phyloP scores from a whole-genome alignment of 2,888 invertebrate genomes.

The Machimus rusticus region DNA sequence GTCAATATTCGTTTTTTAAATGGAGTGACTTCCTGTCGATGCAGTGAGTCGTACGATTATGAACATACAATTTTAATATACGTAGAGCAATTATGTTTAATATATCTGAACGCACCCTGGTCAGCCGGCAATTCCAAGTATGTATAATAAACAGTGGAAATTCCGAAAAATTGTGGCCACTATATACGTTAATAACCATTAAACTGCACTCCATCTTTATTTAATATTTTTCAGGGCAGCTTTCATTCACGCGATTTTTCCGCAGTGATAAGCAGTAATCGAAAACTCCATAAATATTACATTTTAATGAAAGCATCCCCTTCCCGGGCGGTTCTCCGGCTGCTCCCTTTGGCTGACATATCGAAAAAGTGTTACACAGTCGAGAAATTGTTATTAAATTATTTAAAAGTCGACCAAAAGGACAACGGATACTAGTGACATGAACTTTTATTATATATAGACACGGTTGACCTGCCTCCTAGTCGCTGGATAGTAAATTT shows the following conservation, averaged over 20 bases:
- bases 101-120: background rate
- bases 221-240: background rate
- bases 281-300: background rate
- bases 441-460: background rate
- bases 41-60: background rate
- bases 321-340: background rate
- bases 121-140: background rate
- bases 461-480: background rate
- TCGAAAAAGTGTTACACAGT: background rate
- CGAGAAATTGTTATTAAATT: background rate
- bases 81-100: background rate
- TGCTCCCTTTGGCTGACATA: background rate
- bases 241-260: background rate
- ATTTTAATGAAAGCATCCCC: background rate
- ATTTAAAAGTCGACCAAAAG: background rate
- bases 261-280: background rate
- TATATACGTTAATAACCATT: background rate
- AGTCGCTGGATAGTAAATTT: background rate
- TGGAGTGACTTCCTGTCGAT: background rate
- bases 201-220: background rate
- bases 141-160: background rate
- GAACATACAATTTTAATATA: background rate
- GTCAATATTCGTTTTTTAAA: background rate
- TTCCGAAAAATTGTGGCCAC: background rate
- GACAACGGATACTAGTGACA: background rate